Base-by-base conservation (phyloP, 2,888 invertebrate genomes). In the Cerceris rybyensis region DNA sequence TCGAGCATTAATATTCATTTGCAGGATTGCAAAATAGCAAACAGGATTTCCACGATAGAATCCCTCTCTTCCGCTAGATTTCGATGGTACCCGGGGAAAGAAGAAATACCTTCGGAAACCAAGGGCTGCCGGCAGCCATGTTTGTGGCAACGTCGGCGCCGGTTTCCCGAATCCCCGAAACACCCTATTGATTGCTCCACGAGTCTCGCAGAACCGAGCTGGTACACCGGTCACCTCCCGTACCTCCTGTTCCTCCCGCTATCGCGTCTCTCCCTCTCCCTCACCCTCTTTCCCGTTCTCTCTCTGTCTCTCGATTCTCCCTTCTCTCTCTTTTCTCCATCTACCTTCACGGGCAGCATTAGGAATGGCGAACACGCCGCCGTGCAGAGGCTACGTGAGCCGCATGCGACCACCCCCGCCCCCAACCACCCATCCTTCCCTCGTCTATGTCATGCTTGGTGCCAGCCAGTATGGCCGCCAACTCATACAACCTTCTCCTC, bases 341-440 rank as follows among this genome's bases (percentile, higher is more conserved):
- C 88, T 84, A 87, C 88, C 87, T 86, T 89, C 86, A 80, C 82
- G 74, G 75, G 90, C 89, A 92, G 93, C 93, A 94, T 94, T 94
- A 94, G 93, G 93, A 93, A 94, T 94, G 94, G 93, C 93, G 93
- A 93, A 93, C 94, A 94, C 94, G 94, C 93, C 93, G 93, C 93
- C 92, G 92, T 93, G 93, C 93, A 93, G 94, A 93, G 93, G 93
- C 93, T 94, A 94, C 94, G 94, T 94, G 94, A 94, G 93, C 92
- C 91, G 93, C 93, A 93, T 93, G 92, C 92, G 91, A 92, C 91
- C 90, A 90, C 90, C 90, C 90, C 88, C 90, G 85, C 88, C 87
- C 87, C 81, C 88, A 83, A 80, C 84, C 82, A 83, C 87, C 84
- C 85, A 82, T 82, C 86, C 86, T 82, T 82, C 78, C 77, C 84